phyloP scores from a whole-genome alignment of 1,140 invertebrate genomes.

The Tetragnatha versicolor region DNA sequence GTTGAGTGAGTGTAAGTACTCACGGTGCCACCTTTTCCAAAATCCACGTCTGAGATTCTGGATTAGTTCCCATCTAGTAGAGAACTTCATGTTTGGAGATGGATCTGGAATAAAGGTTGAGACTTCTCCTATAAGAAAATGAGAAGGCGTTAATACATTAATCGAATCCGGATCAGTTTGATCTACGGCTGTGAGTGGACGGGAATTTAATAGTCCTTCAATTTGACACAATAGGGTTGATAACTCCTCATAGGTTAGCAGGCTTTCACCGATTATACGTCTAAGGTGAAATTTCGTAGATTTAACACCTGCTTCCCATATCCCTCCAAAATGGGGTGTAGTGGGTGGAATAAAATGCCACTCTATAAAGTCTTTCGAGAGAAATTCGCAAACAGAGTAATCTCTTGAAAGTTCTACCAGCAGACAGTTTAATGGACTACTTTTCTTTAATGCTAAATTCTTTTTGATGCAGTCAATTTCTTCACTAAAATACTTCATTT shows the following conservation, averaged over 20 bases:
- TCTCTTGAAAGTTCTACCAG: neutral
- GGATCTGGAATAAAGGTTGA: neutral
- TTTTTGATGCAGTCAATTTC: too few species aligned
- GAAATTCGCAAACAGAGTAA: too few species aligned
- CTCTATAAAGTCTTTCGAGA: neutral
- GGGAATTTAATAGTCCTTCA: slow-evolving; percentile 61
- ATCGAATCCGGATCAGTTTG: slow-evolving; percentile 60
- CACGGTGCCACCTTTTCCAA: slow-evolving; percentile 32
- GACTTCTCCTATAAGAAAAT: slow-evolving; percentile 54
- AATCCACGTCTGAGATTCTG: slow-evolving; percentile 6
- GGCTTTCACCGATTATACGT: neutral
- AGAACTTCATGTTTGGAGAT: neutral
- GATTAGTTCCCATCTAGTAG: slow-evolving; percentile 15
- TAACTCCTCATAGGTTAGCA: slow-evolving; percentile 59
- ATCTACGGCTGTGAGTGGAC: slow-evolving; percentile 58
- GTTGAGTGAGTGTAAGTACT: slow-evolving; percentile 36
- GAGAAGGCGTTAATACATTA: slow-evolving; percentile 59
- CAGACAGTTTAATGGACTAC: too few species aligned
- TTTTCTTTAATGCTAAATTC: too few species aligned
- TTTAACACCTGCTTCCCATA: slow-evolving; percentile 52
- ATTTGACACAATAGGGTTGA: slow-evolving; percentile 59
- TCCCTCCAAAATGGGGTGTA: slow-evolving; percentile 61
- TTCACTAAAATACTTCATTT: too few species aligned
- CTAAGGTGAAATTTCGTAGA: slow-evolving; percentile 57
- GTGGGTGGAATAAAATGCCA: slow-evolving; percentile 64